Evolutionary conservation across 2,888 invertebrate genomes (phyloP), one percentile per base, ranked within the genome.

Genomic region (Volucella inanis): DNA sequence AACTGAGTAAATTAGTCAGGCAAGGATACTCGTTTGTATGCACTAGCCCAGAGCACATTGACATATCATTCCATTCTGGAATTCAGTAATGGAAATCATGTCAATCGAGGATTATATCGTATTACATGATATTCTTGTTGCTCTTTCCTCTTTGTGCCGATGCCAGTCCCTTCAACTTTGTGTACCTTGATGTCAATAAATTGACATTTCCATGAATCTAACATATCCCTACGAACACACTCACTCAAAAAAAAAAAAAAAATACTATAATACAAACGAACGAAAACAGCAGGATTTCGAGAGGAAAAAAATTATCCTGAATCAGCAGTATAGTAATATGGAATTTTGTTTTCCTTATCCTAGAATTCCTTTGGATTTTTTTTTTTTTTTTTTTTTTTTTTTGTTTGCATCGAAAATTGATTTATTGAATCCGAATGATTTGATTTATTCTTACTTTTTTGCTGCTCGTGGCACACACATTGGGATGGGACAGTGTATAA

Each of bases 401-500:
- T 54, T 71, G 76, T 77, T 77, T 65, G 41, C 68, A 85, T 81
- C 74, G 72, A 85, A 77, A 81, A 77, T 85, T 85, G 85, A 85
- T 85, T 85, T 85, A 85, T 81, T 76, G 81, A 85, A 81, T 81
- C 72, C 76, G 72, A 81, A 67, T 68, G 81, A 67, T 75, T 72
- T 31, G 54, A 47, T 31, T 31, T 31, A 31, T 3, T 4, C 6
- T 31, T 31, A 6, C 6, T 3, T 31, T 31, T 31, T 31, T 31
- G 31, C 6, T 31, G 31, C 31, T 6, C 6, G 64, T 15, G 14
- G 59, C 12, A 38, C 50, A 41, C 45, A 47, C 50, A 70, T 64
- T 45, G 31, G 43, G 11, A 31, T 43, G 71, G 57, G 10, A 65
- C 39, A 43, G 67, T 78, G 62, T 78, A 83, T 72, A 71, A 81